Evolutionary conservation across 2,113 vertebrate genomes (phyloP).

Genomic region (Syngnathus scovelli): DNA sequence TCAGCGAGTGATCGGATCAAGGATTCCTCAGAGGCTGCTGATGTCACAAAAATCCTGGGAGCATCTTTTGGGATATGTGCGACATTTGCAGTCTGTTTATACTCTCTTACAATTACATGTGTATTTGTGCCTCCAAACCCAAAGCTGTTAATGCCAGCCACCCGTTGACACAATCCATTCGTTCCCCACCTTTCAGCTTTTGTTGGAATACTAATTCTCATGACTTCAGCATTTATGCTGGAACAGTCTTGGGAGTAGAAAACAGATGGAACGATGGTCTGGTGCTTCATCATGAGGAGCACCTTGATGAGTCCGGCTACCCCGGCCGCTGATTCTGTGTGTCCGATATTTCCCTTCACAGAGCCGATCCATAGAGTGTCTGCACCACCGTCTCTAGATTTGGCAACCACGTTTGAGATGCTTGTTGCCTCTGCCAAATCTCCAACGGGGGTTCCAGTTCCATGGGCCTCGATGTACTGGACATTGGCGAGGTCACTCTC

Average conservation of each 20-base stretch:
- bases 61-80: slow-evolving; percentile 34
- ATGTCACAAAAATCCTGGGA: slow-evolving; percentile 71
- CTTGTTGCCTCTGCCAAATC: slow-evolving; percentile 75
- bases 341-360: slow-evolving; percentile 84
- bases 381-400: slow-evolving; percentile 50
- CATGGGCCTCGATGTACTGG: slow-evolving; percentile 82
- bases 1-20: slow-evolving; percentile 63
- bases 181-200: slow-evolving; percentile 71
- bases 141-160: slow-evolving; percentile 83
- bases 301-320: slow-evolving; percentile 80
- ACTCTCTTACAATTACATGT: slow-evolving; percentile 74
- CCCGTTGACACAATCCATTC: slow-evolving; percentile 44
- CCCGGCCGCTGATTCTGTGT: slow-evolving; percentile 79
- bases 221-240: slow-evolving; percentile 57
- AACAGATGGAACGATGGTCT: slow-evolving; percentile 76
- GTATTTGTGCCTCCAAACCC: slow-evolving; percentile 85
- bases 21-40: slow-evolving; percentile 75
- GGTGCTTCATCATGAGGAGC: slow-evolving; percentile 82
- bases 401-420: slow-evolving; percentile 66
- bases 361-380: slow-evolving; percentile 75
- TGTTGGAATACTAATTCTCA: slow-evolving; percentile 71
- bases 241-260: slow-evolving; percentile 71
- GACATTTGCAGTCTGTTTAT: slow-evolving; percentile 42
- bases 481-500: slow-evolving; percentile 65
- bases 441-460: slow-evolving; percentile 78